phyloP scores from a whole-genome alignment of 2,888 invertebrate species.

The Ennomos quercinarius region DNA sequence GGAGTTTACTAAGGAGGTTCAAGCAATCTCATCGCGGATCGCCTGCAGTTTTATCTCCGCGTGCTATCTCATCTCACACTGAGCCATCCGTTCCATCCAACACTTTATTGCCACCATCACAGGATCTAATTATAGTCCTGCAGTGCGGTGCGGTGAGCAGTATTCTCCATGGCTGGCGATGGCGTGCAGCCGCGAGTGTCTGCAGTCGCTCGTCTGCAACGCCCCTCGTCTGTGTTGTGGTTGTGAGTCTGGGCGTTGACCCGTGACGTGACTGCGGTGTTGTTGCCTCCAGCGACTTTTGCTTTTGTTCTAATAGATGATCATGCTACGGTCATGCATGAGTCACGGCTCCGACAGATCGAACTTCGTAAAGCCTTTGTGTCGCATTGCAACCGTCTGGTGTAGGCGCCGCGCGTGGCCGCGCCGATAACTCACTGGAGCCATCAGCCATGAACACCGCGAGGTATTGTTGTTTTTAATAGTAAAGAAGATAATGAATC shows the following conservation, averaged over 20 bases:
- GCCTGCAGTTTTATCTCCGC: background rate
- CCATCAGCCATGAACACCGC: too few relatives aligned
- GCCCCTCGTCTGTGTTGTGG: conserved; percentile 43
- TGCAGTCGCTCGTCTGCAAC: conserved; percentile 51
- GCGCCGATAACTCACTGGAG: too few relatives aligned
- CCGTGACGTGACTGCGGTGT: conserved; percentile 42
- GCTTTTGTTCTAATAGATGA: conserved; percentile 45
- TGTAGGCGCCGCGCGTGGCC: background rate
- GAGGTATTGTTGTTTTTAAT: too few relatives aligned
- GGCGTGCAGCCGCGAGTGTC: too few relatives aligned
- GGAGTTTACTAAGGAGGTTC: background rate
- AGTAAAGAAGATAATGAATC: too few relatives aligned
- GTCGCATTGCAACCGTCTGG: conserved; percentile 14
- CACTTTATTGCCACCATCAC: conserved; percentile 12
- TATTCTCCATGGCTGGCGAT: conserved; percentile 3
- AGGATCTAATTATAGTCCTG: conserved; percentile 16
- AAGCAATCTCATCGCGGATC: background rate
- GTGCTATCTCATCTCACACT: conserved; percentile 3
- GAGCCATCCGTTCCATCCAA: conserved; percentile 15
- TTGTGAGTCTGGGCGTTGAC: conserved; percentile 44
- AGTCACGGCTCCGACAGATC: conserved; percentile 8
- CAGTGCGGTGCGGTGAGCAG: conserved; percentile 21
- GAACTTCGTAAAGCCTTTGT: conserved; percentile 14
- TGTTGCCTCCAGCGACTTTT: conserved; percentile 42
- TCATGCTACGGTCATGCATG: conserved; percentile 28